Conservation (phyloP, 2,888 invertebrate genomes). For the Eulithis testata region DNA sequence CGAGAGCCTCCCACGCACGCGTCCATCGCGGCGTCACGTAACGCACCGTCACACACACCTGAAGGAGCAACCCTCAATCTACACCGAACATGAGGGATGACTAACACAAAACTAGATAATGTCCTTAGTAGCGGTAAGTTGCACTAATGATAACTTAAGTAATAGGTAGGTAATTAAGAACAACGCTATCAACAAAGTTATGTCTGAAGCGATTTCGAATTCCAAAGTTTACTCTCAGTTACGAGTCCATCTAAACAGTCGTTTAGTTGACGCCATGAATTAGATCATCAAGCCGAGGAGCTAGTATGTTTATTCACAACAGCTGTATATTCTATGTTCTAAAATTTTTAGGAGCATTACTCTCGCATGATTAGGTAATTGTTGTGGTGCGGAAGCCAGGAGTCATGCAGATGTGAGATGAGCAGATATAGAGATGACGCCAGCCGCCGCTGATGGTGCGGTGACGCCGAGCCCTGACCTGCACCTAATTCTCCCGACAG, state of each 20-base stretch:
- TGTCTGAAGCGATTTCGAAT: neutral
- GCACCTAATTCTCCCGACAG: conserved; percentile 22
- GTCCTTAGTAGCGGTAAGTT: too few relatives aligned
- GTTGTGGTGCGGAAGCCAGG: conserved; percentile 26
- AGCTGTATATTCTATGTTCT: neutral
- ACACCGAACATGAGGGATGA: too few relatives aligned
- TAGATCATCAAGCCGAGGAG: conserved; percentile 7
- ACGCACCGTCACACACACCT: conserved; percentile 1
- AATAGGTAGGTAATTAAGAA: too few relatives aligned
- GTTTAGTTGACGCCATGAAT: conserved; percentile 1
- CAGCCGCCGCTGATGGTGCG: conserved; percentile 21
- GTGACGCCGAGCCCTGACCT: conserved; percentile 44
- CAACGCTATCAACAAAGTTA: too few relatives aligned
- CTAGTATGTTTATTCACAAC: conserved; percentile 8
- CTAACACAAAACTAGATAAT: too few relatives aligned
- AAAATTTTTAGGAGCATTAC: conserved; percentile 7
- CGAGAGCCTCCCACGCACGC: conserved; percentile 40
- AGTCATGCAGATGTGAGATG: conserved; percentile 22
- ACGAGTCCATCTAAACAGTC: neutral
- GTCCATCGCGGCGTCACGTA: neutral
- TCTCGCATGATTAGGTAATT: conserved; percentile 14
- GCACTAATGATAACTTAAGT: too few relatives aligned
- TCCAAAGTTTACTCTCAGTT: neutral
- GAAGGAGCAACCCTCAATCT: too few relatives aligned
- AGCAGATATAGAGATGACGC: conserved; percentile 49